Conservation (phyloP, 2,797 vertebrate species). For the Danio tinwini region DNA sequence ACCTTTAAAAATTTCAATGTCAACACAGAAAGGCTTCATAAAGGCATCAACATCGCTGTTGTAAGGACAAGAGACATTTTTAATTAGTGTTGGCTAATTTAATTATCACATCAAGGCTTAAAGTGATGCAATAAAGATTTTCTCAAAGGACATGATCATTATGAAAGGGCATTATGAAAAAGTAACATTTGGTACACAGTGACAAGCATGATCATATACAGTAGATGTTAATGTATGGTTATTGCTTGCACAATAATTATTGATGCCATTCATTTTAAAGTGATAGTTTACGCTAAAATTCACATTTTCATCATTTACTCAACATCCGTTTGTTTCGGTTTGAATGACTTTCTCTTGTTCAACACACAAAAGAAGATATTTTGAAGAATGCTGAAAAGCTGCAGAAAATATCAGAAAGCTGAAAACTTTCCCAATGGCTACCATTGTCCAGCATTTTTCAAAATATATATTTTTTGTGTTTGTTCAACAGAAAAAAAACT, state of each 20-base stretch:
- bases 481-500: too few species aligned
- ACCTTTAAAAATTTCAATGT: constrained; percentile 31
- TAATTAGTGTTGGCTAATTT: constrained; percentile 51
- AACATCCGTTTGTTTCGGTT: too few species aligned
- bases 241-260: constrained; percentile 60
- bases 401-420: too few species aligned
- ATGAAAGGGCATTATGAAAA: constrained; percentile 35
- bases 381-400: too few species aligned
- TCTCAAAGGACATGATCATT: constrained; percentile 36
- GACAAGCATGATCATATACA: constrained; percentile 49
- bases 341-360: too few species aligned
- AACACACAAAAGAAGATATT: too few species aligned
- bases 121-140: constrained; percentile 58
- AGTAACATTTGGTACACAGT: constrained; percentile 37
- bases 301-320: too few species aligned
- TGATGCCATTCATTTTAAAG: constrained; percentile 32
- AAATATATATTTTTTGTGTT: too few species aligned
- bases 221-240: constrained; percentile 23
- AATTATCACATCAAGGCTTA: constrained; percentile 53
- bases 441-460: too few species aligned
- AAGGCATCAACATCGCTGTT: constrained; percentile 16
- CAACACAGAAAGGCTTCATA: constrained; percentile 20
- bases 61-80: constrained; percentile 23
- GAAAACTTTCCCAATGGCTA: too few species aligned
- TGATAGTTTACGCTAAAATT: too few species aligned